These are phyloP conservation scores for Falco punctatus DNA, from an alignment of 2,113 vertebrate species.

Conservation along the genomic window DNA sequence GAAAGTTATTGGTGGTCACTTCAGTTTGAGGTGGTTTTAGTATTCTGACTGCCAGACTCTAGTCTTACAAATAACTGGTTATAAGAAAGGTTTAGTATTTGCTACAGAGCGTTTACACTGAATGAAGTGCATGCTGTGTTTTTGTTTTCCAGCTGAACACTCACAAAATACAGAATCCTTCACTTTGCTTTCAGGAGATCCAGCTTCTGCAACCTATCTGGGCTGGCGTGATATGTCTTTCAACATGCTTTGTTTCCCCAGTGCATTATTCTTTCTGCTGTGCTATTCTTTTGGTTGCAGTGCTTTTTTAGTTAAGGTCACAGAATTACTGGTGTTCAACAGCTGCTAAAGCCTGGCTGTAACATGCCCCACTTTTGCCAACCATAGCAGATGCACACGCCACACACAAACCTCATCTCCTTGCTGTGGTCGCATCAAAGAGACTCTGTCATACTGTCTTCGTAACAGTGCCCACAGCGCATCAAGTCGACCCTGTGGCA, in stretches of 20 bases:
- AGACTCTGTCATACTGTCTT: constrained; percentile 91
- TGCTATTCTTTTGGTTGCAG: neutral
- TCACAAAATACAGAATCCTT: neutral
- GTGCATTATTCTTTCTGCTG: rapidly evolving
- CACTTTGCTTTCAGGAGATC: neutral
- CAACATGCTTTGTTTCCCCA: rapidly evolving
- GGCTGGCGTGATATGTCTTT: neutral
- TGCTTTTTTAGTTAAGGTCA: neutral
- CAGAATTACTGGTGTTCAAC: neutral
- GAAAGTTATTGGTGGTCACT: neutral
- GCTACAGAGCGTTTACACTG: neutral
- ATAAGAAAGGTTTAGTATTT: neutral
- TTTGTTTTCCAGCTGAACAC: neutral
- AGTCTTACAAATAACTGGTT: neutral
- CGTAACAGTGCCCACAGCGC: constrained; percentile 91
- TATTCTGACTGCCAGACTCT: neutral
- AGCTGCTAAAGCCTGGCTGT: neutral
- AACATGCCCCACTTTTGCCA: rapidly evolving
- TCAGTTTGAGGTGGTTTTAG: neutral
- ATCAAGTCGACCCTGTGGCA: constrained; percentile 87
- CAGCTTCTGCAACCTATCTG: rapidly evolving
- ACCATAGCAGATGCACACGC: rapidly evolving
- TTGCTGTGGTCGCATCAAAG: constrained; percentile 92
- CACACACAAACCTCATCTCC: constrained; percentile 86
- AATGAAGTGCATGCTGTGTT: neutral